A percentile compares a stretch with the other conserved stretches of the same genome.
phyloP scores from a whole-genome alignment of 2,797 vertebrate species.

The Notoglanidium macrostoma region DNA sequence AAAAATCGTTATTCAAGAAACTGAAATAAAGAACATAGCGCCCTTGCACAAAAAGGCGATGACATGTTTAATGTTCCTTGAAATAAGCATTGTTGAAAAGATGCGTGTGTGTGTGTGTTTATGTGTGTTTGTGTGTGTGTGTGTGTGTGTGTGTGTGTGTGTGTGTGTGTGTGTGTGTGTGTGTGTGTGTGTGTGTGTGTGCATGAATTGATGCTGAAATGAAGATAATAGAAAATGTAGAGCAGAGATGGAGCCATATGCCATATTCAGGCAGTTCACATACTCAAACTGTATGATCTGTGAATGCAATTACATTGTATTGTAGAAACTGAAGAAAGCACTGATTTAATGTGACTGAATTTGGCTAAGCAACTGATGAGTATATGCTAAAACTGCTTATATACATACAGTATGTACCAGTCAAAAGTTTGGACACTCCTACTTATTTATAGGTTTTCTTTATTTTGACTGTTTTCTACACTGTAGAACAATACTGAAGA shows the following conservation, averaged over 20 bases:
- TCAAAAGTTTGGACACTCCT: too few species aligned
- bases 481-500: too few species aligned
- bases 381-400: too few species aligned
- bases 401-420: too few species aligned
- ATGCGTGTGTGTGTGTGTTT: background rate
- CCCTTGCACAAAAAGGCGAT: slow-evolving; percentile 1
- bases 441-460: too few species aligned
- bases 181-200: background rate
- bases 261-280: background rate
- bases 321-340: background rate
- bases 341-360: background rate
- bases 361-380: too few species aligned
- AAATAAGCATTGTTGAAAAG: background rate
- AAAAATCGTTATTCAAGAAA: background rate
- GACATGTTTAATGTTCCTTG: slow-evolving; percentile 21
- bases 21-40: background rate
- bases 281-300: background rate
- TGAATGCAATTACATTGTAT: background rate
- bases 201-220: background rate
- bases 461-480: too few species aligned
- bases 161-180: too few species aligned
- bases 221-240: background rate
- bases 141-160: background rate
- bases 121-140: slow-evolving; percentile 7
- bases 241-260: background rate